Base-by-base conservation (phyloP, 2,888 invertebrate species). In the Sipunculus nudus region DNA sequence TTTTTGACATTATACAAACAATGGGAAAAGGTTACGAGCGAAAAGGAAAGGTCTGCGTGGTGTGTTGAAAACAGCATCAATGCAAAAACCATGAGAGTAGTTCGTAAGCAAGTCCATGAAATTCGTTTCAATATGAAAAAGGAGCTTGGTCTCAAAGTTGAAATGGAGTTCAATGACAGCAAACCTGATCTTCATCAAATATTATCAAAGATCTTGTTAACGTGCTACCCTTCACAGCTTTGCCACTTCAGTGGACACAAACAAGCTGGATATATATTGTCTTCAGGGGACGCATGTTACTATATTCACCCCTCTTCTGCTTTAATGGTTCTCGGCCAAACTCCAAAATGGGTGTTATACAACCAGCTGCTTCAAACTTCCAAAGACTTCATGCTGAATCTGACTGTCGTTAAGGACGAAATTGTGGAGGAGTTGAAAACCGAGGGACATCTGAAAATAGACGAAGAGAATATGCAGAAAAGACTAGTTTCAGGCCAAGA, bases 31-130 rank as follows among this genome's bases (percentile, higher is more conserved):
- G 53, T 75, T n/a, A n/a, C n/a, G n/a, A n/a, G n/a, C n/a, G 23
- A 45, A n/a, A 39, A 25, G 6, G 31, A 13, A 10, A 48, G 45
- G 45, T 16, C 29, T n/a, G 21, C 16, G 10, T 66, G 66, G 66
- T 66, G 66, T 48, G 61, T 66, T 29, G 54, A 71, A n/a, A 80
- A 84, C 61, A 74, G 72, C 53, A 73, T 84, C 35, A 82, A 83
- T 66, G 77, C 73, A 13, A 81, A 78, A 67, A 66, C 77, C 3
- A 73, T 82, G 63, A 70, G 72, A 38, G 67, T 70, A 5, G 73
- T 72, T 4, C 59, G 70, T 26, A 76, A 77, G 16, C 66, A 54
- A 28, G 64, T 77, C 2, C 70, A 69, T 19, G 79, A 79, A 53
- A 63, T 74, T 10, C 23, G 60, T 2, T 54, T 61, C 3, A 61